These are phyloP conservation scores for Passer montanus DNA, from an alignment of 2,113 vertebrate genomes.

Conservation along the genomic window DNA sequence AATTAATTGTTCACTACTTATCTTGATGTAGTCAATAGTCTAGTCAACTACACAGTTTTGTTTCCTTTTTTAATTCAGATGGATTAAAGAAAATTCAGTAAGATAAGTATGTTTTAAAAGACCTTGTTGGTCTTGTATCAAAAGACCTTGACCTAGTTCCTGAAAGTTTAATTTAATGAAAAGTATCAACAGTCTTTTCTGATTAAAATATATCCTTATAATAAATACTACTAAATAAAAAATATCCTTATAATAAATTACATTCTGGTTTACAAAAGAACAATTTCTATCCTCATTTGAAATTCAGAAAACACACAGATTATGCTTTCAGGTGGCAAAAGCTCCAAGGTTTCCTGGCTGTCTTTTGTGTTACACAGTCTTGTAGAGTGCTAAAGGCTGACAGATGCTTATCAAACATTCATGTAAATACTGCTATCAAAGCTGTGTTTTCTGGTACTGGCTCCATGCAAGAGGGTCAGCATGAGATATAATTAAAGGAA, in stretches of 20 bases:
- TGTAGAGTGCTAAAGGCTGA: slow-evolving; percentile 67
- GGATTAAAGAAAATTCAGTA: slow-evolving; percentile 26
- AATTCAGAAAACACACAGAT: slow-evolving; percentile 69
- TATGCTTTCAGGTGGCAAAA: slow-evolving; percentile 73
- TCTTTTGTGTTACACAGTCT: slow-evolving; percentile 65
- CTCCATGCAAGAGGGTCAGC: slow-evolving; percentile 62
- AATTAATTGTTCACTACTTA: background rate
- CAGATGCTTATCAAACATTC: slow-evolving; percentile 81
- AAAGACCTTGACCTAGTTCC: slow-evolving; percentile 18
- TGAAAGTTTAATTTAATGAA: slow-evolving; percentile 27
- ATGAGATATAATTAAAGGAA: slow-evolving; percentile 65
- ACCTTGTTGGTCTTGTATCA: background rate
- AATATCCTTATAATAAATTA: slow-evolving; percentile 62
- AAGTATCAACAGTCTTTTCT: slow-evolving; percentile 18
- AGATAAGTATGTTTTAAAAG: background rate
- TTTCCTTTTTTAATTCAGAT: background rate
- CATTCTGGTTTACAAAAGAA: slow-evolving; percentile 51
- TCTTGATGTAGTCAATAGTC: background rate
- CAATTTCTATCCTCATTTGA: slow-evolving; percentile 59
- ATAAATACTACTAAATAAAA: slow-evolving; percentile 66
- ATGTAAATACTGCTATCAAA: slow-evolving; percentile 74
- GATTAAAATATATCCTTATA: slow-evolving; percentile 18
- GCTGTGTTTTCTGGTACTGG: slow-evolving; percentile 47
- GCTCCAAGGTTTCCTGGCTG: slow-evolving; percentile 56
- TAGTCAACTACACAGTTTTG: background rate